Evolutionary conservation across 2,113 vertebrate genomes (phyloP), one percentile per base, ranked within the genome.

Genomic region (Istiophorus platypterus): DNA sequence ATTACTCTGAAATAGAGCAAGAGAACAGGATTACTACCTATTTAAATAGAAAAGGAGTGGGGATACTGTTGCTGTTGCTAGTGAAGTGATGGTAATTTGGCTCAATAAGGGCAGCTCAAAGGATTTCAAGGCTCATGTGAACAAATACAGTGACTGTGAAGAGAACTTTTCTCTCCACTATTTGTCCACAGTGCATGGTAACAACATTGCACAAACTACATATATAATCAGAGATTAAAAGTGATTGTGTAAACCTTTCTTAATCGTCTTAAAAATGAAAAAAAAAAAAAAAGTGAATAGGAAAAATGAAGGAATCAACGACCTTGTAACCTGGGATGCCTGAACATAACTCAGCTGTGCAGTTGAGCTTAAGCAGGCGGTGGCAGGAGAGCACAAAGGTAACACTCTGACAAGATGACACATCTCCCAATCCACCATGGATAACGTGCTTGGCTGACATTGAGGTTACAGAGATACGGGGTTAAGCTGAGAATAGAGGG

Each of bases 391-490:
- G 89, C 56, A 72, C 64, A 62, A 45, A 83, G 82, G 71, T 81
- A 82, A 82, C 72, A 22, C 49, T 66, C 24, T 68, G 71, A 88
- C 78, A 80, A 67, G 81, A 79, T 71, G 56, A 82, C 87, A 82
- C 82, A 62, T 84, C 76, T 87, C 63, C 84, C 87, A 72, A 85
- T 83, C 81, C 81, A 70, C 66, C 31, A 11, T 61, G 85, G 80
- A 82, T 80, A 84, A 85, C 78, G 24, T 68, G 72, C 68, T 66
- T 37, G 67, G 71, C 84, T 82, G 90, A 76, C 84, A 72, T 4
- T 29, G 58, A 84, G 76, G 82, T 70, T 70, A 64, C 24, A 62
- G 62, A 89, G 72, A 75, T 66, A 61, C 27, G 3, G 81, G 69
- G 77, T 61, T 69, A 64, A 82, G 29, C 79, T 85, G 73, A 20